Base-by-base conservation (phyloP, 2,113 vertebrate genomes). In the Gnathonemus longibarbis region DNA sequence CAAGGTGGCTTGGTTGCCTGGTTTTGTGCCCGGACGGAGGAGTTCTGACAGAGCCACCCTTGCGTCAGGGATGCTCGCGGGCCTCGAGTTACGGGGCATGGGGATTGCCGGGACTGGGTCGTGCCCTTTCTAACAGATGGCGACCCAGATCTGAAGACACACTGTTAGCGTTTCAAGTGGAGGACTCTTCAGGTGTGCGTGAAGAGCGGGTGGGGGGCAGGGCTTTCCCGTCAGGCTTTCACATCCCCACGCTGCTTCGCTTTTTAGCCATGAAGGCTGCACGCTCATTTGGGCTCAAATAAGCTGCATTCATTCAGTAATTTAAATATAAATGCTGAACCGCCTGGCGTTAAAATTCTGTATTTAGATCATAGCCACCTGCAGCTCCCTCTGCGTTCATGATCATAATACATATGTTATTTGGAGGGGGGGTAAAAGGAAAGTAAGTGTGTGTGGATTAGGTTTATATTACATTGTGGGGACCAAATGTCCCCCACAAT, bases 361-460 rank as follows among this genome's bases (percentile, higher is more conserved):
- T 53, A 35, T 87, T 87, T 48, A 35, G 48, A 17, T 27, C n/a
- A 52, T n/a, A 87, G 85, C 85, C 85, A 87, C 85, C 85, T 53
- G 85, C 27, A 84, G 83, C 10, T 46, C 39, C 9, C 39, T 48
- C 27, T 87, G 27, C 19, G 74, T 80, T 42, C 35, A 7, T 42
- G 74, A 42, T 31, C 62, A 70, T 86, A 11, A 48, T 49, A 5
- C 45, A 5, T 46, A 13, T 86, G 85, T 87, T 24, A 46, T 84
- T 48, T 24, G 46, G 84, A 13, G 11, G 10, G n/a, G 7, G 42
- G 48, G 46, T 48, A 15, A 49, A 50, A 86, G 45, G 4, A 86
- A 86, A 5, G 24, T n/a, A 86, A n/a, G 10, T 13, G 77, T 24
- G 21, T 11, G n/a, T 24, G 13, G 53, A 56, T 56, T 56, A 56